Conservation (phyloP, 2,888 invertebrate genomes). For the Hedya salicella region DNA sequence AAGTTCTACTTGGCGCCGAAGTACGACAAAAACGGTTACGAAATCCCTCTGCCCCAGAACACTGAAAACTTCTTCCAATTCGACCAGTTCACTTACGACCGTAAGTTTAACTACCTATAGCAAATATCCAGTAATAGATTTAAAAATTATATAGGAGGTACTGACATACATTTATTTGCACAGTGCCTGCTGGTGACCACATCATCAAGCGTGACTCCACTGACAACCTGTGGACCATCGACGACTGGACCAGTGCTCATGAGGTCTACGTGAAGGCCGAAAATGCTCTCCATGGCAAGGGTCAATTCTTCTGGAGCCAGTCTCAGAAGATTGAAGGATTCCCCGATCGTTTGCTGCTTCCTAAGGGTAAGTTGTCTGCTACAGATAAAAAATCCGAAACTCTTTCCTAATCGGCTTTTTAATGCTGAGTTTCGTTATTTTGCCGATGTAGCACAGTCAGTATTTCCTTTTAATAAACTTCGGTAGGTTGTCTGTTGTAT, state of each 20-base stretch:
- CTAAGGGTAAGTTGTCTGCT: constrained; percentile 78
- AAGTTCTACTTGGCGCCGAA: constrained; percentile 89
- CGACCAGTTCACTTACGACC: constrained; percentile 82
- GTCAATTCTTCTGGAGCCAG: constrained; percentile 75
- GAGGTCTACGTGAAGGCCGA: constrained; percentile 77
- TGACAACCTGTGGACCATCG: constrained; percentile 83
- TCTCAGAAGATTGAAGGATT: constrained; percentile 83
- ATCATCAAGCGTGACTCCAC: constrained; percentile 84
- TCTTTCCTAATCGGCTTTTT: too few species aligned
- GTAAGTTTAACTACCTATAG: constrained; percentile 63
- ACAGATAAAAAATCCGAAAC: not conserved
- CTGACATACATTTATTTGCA: constrained; percentile 39
- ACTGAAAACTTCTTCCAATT: constrained; percentile 85
- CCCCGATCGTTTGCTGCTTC: constrained; percentile 87
- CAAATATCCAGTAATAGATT: not conserved
- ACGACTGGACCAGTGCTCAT: constrained; percentile 78
- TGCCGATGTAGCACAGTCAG: too few species aligned
- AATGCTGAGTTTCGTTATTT: too few species aligned
- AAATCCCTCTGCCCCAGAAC: constrained; percentile 81
- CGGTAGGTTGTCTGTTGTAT: not conserved
- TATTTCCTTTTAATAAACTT: too few species aligned
- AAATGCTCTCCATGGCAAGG: constrained; percentile 75
- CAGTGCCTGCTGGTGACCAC: constrained; percentile 76
- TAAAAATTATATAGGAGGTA: not conserved
- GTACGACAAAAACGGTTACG: constrained; percentile 84